Evolutionary conservation across 30 jellyfish, hydroid and myxozoan genomes (phyloP).

Genomic region (Aurelia sp.): DNA sequence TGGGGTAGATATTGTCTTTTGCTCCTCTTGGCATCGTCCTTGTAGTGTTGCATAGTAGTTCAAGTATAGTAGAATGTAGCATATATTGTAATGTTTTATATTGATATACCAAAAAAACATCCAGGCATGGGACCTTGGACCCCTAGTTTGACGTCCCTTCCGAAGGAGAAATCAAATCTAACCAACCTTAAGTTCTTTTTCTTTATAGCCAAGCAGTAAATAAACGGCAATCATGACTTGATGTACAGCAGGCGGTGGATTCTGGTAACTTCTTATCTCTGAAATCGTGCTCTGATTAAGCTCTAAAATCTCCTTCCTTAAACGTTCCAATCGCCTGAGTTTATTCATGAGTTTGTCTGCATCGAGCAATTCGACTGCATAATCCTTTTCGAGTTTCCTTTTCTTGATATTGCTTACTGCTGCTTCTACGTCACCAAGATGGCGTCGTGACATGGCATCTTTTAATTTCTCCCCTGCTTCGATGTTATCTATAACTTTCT

Average conservation of each 20-base stretch:
- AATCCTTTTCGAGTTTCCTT: slow-evolving; percentile 76
- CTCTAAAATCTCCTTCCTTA: slow-evolving; percentile 87
- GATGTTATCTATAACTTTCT: slow-evolving; percentile 60
- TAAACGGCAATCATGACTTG: slow-evolving; percentile 89
- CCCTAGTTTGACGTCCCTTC: too few species aligned
- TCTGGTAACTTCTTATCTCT: slow-evolving; percentile 91
- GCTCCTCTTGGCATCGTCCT: too few species aligned
- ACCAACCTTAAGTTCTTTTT: slow-evolving; percentile 87
- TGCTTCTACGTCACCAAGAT: slow-evolving; percentile 79
- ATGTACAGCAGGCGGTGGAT: slow-evolving; percentile 92
- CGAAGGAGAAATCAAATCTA: too few species aligned
- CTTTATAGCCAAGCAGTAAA: slow-evolving; percentile 86
- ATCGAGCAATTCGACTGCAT: slow-evolving; percentile 71
- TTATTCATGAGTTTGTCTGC: slow-evolving; percentile 83
- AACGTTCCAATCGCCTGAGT: slow-evolving; percentile 73
- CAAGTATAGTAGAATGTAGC: too few species aligned
- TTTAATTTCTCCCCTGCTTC: slow-evolving; percentile 81
- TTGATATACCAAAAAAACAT: too few species aligned
- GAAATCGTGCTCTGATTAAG: slow-evolving; percentile 89
- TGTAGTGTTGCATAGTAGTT: too few species aligned
- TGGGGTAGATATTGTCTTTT: too few species aligned
- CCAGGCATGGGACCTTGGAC: too few species aligned
- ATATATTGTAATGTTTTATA: too few species aligned
- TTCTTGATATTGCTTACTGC: slow-evolving; percentile 75
- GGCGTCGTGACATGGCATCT: slow-evolving; percentile 91